phyloP scores from a whole-genome alignment of 1,140 invertebrate species.

The Drosophila gunungcola region DNA sequence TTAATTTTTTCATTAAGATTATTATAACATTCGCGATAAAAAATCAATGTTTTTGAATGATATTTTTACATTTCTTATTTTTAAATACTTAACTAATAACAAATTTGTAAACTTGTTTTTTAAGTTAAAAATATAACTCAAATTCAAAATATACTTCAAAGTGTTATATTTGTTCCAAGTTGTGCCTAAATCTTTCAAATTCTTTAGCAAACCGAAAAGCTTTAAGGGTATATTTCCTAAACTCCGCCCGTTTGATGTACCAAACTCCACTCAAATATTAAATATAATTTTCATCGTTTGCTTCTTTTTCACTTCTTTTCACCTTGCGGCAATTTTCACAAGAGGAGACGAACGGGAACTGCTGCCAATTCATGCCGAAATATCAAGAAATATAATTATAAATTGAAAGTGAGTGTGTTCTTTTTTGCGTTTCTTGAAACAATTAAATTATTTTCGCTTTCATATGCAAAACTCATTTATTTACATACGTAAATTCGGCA shows the following conservation, averaged over 20 bases:
- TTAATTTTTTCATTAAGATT: no score
- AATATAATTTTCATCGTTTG: conserved; percentile 43
- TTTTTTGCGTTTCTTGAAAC: conserved; percentile 49
- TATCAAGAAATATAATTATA: conserved; percentile 33
- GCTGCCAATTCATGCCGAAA: conserved; percentile 18
- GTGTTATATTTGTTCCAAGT: background rate
- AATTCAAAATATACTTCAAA: no score
- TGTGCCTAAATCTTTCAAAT: background rate
- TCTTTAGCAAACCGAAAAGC: background rate
- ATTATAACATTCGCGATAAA: no score
- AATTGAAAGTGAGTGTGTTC: conserved; percentile 46
- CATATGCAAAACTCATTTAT: conserved; percentile 56
- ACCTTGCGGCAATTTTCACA: background rate
- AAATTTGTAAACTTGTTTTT: no score
- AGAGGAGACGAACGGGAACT: conserved; percentile 4
- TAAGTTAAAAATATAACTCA: no score
- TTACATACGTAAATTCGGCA: conserved; percentile 53
- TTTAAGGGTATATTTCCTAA: conserved; percentile 13
- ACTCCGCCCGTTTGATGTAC: conserved; percentile 9
- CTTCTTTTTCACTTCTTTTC: background rate
- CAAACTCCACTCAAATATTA: conserved; percentile 24
- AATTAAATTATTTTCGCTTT: conserved; percentile 68
- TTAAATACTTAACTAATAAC: no score
- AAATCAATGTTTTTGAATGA: no score
- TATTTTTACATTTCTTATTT: no score